Base-by-base conservation (phyloP, 2,888 invertebrate genomes). In the Leistus spinibarbis region DNA sequence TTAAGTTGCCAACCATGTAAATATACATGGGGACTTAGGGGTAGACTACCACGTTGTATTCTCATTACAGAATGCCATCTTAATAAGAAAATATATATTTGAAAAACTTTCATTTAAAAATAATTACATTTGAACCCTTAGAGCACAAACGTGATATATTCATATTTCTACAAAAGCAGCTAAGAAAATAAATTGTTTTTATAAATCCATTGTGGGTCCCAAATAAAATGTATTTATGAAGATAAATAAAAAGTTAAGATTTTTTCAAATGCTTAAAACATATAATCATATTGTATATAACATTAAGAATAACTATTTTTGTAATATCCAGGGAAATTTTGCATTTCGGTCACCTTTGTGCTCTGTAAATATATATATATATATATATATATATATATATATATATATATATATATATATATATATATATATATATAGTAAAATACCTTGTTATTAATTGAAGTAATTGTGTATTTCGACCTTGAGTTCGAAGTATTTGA, bases 381-480 rank as follows among this genome's bases (percentile, higher is more conserved):
- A n/a, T n/a, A n/a, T n/a, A n/a, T n/a, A n/a, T n/a, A n/a, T n/a
- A n/a, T n/a, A n/a, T n/a, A n/a, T n/a, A n/a, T n/a, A n/a, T n/a
- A n/a, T n/a, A n/a, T n/a, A n/a, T n/a, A n/a, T n/a, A n/a, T n/a
- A n/a, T n/a, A n/a, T n/a, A n/a, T n/a, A n/a, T n/a, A n/a, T n/a
- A n/a, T n/a, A n/a, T n/a, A n/a, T n/a, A n/a, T n/a, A n/a, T n/a
- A n/a, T 19, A 17, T n/a, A 23, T 16, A 17, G 40, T 2, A 3
- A 68, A 82, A 82, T 79, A 92, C 92, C 92, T 89, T 23, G 90
- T 89, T 53, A 92, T 85, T 54, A 92, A 83, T 82, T 92, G 92
- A 80, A 92, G 88, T 76, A 92, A 86, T 78, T 92, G 86, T 1
- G 91, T 89, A 80, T 88, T 87, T 82, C 92, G 92, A 1, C 93